Base-by-base conservation (phyloP, 2,888 invertebrate genomes). In the Oscheius sp. region DNA sequence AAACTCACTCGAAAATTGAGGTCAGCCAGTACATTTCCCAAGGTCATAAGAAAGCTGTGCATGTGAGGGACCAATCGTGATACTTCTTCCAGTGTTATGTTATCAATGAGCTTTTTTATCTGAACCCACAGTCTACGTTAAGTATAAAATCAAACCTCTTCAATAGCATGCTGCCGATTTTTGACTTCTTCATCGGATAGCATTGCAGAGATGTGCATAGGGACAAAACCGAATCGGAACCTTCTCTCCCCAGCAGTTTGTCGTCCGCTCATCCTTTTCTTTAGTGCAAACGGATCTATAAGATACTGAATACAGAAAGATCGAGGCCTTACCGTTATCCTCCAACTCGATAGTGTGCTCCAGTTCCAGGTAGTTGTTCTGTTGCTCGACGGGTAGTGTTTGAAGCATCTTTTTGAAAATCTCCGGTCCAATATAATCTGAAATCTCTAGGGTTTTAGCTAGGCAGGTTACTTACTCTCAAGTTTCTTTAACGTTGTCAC, bases 1-100 rank as follows among this genome's bases (percentile, higher is more conserved):
- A 50, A 47, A 53, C 47, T 47, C 33, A 79, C 79, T 82, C 91
- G 91, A 80, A 91, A 91, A 85, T 91, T 92, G 75, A 92, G 91
- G 89, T 94, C 93, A 76, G 93, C 92, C 50, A 93, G 91, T 32
- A 92, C 87, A 66, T 90, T 89, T 57, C 90, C 90, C 33, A 94
- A 90, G 42, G 93, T 92, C 82, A 92, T 91, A 74, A 94, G 90
- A 77, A 94, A 91, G 42, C 92, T 91, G 79, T 92, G 91, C 85
- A 93, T 90, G 88, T 93, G 91, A 2, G 93, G 92, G 84, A 92
- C 92, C 65, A 93, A 90, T 91, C 91, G 74, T 11, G 73, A 68
- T 10, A 83, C 75, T 10, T 86, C 86, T 37, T 83, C 81, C 1
- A 74, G 73, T 1, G 59, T 75, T 48, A 89, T 85, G 58, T 88